Percentiles rank a stretch among this genome's conserved stretches.
Conservation (phyloP, 2,797 vertebrate genomes). For the Mus minutoides region DNA sequence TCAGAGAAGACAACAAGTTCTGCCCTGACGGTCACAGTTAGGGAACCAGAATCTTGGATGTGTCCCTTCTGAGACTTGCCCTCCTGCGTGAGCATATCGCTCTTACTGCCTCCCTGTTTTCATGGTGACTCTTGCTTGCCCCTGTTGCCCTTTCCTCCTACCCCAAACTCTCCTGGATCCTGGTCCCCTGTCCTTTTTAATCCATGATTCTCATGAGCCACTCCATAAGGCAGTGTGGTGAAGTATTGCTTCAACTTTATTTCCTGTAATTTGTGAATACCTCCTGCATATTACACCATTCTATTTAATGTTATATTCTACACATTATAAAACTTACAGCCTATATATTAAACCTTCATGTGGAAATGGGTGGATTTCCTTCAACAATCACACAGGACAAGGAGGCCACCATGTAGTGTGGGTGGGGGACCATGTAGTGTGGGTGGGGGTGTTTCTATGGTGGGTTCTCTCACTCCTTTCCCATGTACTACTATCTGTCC, state of each 20-base stretch:
- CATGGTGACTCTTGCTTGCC: too few species aligned
- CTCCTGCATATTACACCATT: rapidly evolving
- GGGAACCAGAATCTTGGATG: rapidly evolving
- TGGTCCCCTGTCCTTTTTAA: not conserved
- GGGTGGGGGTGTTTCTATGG: too few species aligned
- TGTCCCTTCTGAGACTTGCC: not conserved
- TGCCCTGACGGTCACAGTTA: not conserved
- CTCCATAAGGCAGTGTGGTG: too few species aligned
- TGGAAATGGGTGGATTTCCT: not conserved
- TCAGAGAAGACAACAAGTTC: not conserved
- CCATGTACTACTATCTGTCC: too few species aligned
- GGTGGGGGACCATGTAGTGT: not conserved
- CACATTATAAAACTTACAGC: too few species aligned
- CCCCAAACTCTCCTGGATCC: not conserved
- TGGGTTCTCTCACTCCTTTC: not conserved
- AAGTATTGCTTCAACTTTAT: not conserved
- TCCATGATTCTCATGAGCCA: not conserved
- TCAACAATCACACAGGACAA: not conserved
- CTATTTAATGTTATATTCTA: not conserved
- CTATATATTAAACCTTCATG: rapidly evolving
- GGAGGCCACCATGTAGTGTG: not conserved
- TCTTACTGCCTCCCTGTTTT: not conserved
- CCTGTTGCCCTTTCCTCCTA: not conserved
- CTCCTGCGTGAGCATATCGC: not conserved
- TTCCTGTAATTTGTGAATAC: rapidly evolving